Percentiles rank a stretch among this genome's conserved stretches.
Evolutionary conservation across 2,113 vertebrate genomes (phyloP).

Genomic region (Microcebus murinus): DNA sequence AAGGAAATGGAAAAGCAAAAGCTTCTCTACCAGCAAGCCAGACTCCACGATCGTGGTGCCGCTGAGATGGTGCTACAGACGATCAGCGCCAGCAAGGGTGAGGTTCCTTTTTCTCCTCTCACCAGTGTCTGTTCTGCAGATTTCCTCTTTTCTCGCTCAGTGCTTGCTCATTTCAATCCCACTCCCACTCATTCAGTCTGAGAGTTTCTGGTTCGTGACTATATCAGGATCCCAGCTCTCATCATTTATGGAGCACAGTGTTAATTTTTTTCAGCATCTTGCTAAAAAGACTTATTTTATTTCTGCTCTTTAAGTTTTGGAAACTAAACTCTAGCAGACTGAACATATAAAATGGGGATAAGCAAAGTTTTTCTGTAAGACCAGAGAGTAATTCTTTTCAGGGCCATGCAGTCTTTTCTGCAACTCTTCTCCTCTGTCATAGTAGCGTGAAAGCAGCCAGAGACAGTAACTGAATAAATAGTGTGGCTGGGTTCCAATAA

Average conservation of each 20-base stretch:
- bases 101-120: background rate
- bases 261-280: background rate
- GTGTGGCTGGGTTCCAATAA: background rate
- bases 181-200: background rate
- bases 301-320: background rate
- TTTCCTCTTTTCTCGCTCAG: rapidly evolving
- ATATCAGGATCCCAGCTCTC: background rate
- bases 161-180: rapidly evolving
- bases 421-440: background rate
- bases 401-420: rapidly evolving
- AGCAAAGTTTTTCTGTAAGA: background rate
- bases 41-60: slow-evolving; percentile 95
- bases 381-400: background rate
- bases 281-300: background rate
- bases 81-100: slow-evolving; percentile 98
- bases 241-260: rapidly evolving
- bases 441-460: background rate
- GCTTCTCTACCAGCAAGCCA: slow-evolving; percentile 96
- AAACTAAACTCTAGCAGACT: background rate
- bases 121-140: too few species aligned
- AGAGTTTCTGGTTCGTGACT: background rate
- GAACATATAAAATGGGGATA: background rate
- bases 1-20: slow-evolving; percentile 99
- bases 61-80: slow-evolving; percentile 98
- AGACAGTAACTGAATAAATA: background rate